Base-by-base conservation (phyloP, 2,888 invertebrate genomes). In the Hirtodrosophila cameraria region DNA sequence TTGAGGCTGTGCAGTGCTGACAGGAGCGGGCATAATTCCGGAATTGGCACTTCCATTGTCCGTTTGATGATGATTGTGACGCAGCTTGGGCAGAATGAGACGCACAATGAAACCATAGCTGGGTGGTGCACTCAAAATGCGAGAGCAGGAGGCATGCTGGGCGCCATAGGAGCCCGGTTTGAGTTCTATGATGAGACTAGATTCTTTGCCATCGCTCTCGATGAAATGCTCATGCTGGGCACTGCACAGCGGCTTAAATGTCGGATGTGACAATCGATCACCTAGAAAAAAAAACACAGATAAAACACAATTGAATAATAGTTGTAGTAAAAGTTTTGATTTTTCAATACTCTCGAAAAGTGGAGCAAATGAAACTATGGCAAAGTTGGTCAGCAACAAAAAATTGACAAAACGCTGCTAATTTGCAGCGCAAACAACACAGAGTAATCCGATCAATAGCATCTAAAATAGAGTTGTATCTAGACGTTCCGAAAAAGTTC, bases 161-260 rank as follows among this genome's bases (percentile, higher is more conserved):
- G 69, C 63, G 8, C 81, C 84, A 43, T 74, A 70, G 13, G 67
- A 42, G 55, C 82, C 87, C 43, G 90, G 83, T 63, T 89, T 88
- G 48, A 91, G 88, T 64, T 91, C 90, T 42, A 91, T 87, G 65
- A 89, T 88, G 11, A 91, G 86, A 84, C 90, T 90, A 76, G 91
- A 91, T 77, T 90, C 89, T 57, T 88, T 88, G 62, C 91, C 90
- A 16, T 90, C 89, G 64, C 90, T 90, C 49, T 89, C 89, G 45
- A 91, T 86, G 70, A 88, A 90, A 33, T 89, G 88, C 55, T 90
- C 90, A 36, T 89, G 82, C 71, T 89, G 89, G 9, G 76, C 78
- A 50, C 87, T 88, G 75, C 90, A 90, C 25, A 90, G 75, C 35
- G 89, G 89, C 70, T 90, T 90, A 33, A 90, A 89, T 20, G 82